Evolutionary conservation across 2,113 vertebrate genomes (phyloP), one percentile per base, ranked within the genome.

Genomic region (Chauna torquata): DNA sequence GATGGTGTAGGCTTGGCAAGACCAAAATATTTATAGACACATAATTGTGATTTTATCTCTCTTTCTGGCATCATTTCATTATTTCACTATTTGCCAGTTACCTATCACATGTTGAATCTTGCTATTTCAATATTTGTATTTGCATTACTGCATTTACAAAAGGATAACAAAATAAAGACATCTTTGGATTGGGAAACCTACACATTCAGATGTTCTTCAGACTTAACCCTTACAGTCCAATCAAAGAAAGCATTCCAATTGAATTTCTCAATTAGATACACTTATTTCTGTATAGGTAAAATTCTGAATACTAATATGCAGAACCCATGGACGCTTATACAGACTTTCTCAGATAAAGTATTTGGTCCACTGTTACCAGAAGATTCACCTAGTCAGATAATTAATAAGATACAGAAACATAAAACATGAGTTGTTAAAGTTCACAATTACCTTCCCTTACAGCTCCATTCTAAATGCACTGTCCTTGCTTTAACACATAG

Each of bases 401-500:
- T 98, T 98, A 98, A 98, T 95, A 96, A 96, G 95, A 93, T 79
- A 92, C 82, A 87, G 95, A 97, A 96, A 94, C 96, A 97, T 96
- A 97, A 97, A 97, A 84, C 97, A 94, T 16, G 82, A 97, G 95
- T 96, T 95, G 97, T 98, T 96, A 96, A 97, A 96, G 96, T 97
- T 96, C 89, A 97, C 98, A 97, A 97, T 97, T 91, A 86, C 95
- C 97, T 97, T 82, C 96, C 92, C 97, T 96, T 90, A 49, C 92
- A 96, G 96, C 97, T 75, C 90, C 91, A 19, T 95, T 97, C 93
- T 82, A 77, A 78, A 96, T 12, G 82, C 96, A 71, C 97, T 95
- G 98, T 97, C 98, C 98, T 98, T 97, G 97, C 98, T 88, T 96
- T 96, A 71, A 98, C 97, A 97, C 97, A 76, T 97, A 97, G 99